Base-by-base conservation (phyloP, 2,888 invertebrate genomes). In the Odontothrips loti region DNA sequence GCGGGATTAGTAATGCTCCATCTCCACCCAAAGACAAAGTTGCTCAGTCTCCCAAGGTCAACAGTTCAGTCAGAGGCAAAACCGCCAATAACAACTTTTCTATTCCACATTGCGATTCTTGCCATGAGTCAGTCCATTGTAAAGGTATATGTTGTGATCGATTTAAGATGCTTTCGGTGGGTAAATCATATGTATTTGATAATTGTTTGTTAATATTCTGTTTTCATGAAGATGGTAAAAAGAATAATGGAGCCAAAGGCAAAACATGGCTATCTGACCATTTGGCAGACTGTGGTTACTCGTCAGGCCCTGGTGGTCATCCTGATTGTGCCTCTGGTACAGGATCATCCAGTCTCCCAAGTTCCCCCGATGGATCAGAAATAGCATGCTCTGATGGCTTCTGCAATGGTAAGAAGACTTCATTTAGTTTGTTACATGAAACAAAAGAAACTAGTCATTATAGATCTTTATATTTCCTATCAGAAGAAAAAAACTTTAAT, bases 361-460 rank as follows among this genome's bases (percentile, higher is more conserved):
- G 95, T 86, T 95, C 96, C 6, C 95, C 96, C 0, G 96, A 96
- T 86, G 96, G 96, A 48, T 96, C 96, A 0, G 96, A 96, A 86
- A 92, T 96, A 81, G 95, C 95, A 0, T 97, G 96, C 87, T 95
- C 94, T 0, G 96, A 96, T 86, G 94, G 94, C 78, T 94, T 95
- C 86, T 96, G 96, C 87, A 94, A 94, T 86, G 87, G 87, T 83
- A 86, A 86, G 82, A 85, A 83, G 85, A 86, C 8, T 47, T 34
- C 4, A 23, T 8, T 51, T 20, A 27, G 20, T 4, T 2, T 29
- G 6, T 2, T n/a, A 79, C 4, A 51, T 17, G 48, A 4, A 51
- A 9, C 47, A 78, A 80, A 80, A 80, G 20, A n/a, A 23, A 51
- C 4, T 1, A 8, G 8, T 48, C 3, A 27, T 79, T 79, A 6